Percentiles rank a stretch among this genome's conserved stretches.
Conservation (phyloP, 2,888 invertebrate species). For the Myopa tessellatipennis region DNA sequence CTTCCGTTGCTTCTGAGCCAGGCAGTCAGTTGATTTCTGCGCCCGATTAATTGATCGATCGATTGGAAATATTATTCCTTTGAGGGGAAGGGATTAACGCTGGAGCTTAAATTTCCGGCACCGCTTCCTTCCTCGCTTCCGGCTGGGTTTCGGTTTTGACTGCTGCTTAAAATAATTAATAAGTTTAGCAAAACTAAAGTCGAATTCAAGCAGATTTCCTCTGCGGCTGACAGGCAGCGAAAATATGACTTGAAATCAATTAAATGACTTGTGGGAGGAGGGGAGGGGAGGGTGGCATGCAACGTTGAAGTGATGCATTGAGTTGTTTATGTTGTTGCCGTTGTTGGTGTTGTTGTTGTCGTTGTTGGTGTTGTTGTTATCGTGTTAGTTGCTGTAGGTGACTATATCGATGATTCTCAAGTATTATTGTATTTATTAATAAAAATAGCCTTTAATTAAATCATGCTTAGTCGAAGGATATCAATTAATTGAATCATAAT, state of each 20-base stretch:
- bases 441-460: too few species aligned
- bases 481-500: too few species aligned
- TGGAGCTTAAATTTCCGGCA: neutral
- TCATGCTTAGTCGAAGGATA: too few species aligned
- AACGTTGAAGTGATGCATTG: too few species aligned
- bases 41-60: constrained; percentile 13
- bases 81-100: neutral
- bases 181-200: neutral
- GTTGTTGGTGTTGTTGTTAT: neutral
- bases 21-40: neutral
- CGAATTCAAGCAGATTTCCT: neutral
- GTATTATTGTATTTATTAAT: too few species aligned
- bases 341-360: neutral
- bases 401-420: too few species aligned
- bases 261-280: neutral
- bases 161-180: neutral
- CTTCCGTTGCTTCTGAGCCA: neutral
- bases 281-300: too few species aligned
- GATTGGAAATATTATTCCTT: constrained; percentile 1
- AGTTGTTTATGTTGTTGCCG: neutral
- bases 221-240: neutral
- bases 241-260: neutral
- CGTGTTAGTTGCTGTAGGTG: too few species aligned
- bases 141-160: neutral
- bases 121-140: neutral